These are phyloP conservation scores for Hyphantria cunea DNA, from an alignment of 1,140 invertebrate genomes.

Conservation along the genomic window DNA sequence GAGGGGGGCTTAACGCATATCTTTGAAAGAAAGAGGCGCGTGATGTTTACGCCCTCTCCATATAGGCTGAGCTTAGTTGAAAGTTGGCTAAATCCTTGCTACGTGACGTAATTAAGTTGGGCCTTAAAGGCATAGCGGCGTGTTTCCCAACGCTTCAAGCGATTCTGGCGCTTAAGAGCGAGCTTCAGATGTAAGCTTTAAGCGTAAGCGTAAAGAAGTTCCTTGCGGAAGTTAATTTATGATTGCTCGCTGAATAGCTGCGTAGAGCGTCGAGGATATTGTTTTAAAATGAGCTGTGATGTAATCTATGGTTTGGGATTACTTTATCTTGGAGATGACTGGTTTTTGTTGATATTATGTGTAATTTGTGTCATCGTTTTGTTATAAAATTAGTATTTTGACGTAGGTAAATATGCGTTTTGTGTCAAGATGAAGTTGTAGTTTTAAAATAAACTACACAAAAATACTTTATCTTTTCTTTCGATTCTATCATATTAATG, in stretches of 20 bases:
- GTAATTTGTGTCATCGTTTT: not conserved
- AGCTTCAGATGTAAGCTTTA: constrained; percentile 1
- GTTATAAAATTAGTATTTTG: too few species aligned
- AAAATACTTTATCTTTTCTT: too few species aligned
- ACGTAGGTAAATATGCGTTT: too few species aligned
- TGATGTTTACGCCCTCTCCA: constrained; percentile 53
- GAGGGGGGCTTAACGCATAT: constrained; percentile 57
- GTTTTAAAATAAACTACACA: too few species aligned
- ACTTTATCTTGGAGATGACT: not conserved
- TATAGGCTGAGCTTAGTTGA: constrained; percentile 67
- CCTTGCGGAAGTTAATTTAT: constrained; percentile 20
- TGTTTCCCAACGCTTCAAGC: constrained; percentile 17
- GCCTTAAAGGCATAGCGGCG: constrained; percentile 41
- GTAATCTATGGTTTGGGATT: constrained; percentile 13
- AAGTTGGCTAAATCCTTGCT: constrained; percentile 67
- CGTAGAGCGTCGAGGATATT: constrained; percentile 17
- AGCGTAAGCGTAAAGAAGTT: constrained; percentile 19
- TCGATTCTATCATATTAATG: too few species aligned
- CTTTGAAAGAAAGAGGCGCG: constrained; percentile 52
- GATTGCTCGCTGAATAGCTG: constrained; percentile 13
- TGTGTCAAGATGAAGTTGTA: too few species aligned
- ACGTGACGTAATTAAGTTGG: constrained; percentile 72
- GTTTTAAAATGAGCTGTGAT: constrained; percentile 25
- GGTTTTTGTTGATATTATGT: not conserved
- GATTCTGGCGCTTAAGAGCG: constrained; percentile 6